Conservation (phyloP, 2,113 vertebrate species). For the Halichoerus grypus region DNA sequence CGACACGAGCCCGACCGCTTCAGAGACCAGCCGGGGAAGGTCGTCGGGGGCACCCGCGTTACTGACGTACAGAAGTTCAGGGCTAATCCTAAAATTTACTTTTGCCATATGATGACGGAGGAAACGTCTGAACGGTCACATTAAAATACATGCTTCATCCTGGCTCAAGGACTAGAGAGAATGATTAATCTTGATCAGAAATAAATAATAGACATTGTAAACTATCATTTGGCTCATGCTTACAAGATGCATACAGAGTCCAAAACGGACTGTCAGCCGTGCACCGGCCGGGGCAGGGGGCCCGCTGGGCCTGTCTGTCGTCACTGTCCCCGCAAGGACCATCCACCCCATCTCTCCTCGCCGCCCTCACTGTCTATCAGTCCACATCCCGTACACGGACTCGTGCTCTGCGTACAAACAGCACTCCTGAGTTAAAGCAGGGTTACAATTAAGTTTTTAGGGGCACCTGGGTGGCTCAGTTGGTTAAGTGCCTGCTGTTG, state of each 20-base stretch:
- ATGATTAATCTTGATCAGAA: no score
- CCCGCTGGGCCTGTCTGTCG: neutral
- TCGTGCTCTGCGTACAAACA: fast-evolving
- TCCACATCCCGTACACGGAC: fast-evolving
- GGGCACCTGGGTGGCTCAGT: neutral
- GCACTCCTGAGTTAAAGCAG: neutral
- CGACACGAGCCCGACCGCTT: fast-evolving
- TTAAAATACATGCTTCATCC: neutral
- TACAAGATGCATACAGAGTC: neutral
- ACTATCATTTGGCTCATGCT: neutral
- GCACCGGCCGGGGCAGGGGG: neutral
- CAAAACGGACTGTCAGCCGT: neutral
- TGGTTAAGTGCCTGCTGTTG: no score
- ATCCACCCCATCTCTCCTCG: neutral
- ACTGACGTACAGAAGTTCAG: neutral
- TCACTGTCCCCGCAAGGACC: neutral
- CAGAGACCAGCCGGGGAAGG: neutral
- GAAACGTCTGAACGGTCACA: neutral
- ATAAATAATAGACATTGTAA: neutral
- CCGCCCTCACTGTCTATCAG: neutral
- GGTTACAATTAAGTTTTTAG: no score
- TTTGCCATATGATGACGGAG: neutral
- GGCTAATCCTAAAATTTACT: neutral
- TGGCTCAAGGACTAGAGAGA: neutral
- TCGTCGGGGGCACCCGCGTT: neutral